Conservation (phyloP, 2,888 invertebrate genomes). For the Drosophila kuntzei region DNA sequence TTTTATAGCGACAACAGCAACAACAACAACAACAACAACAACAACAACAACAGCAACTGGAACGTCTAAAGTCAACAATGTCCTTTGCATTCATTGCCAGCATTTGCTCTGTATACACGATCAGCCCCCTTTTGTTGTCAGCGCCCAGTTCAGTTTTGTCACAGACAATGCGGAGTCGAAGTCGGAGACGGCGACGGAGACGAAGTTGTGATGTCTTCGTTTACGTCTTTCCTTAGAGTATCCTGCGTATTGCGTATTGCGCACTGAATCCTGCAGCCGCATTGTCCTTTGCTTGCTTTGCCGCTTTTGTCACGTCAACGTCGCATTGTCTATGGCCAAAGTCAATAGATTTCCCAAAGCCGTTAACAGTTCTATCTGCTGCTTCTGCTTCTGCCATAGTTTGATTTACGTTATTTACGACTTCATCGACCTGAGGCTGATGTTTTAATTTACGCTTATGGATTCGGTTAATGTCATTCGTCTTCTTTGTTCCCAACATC, state of each 20-base stretch:
- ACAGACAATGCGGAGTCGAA: slow-evolving; percentile 79
- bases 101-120: slow-evolving; percentile 69
- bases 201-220: slow-evolving; percentile 53
- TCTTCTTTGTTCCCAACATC: slow-evolving; percentile 4
- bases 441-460: slow-evolving; percentile 63
- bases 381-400: slow-evolving; percentile 30
- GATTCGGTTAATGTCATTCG: slow-evolving; percentile 22
- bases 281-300: slow-evolving; percentile 52
- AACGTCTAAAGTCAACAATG: slow-evolving; percentile 57
- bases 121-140: slow-evolving; percentile 81
- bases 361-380: slow-evolving; percentile 64
- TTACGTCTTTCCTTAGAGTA: slow-evolving; percentile 17
- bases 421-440: slow-evolving; percentile 61
- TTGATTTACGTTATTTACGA: slow-evolving; percentile 69
- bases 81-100: slow-evolving; percentile 43
- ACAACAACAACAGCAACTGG: slow-evolving; percentile 15
- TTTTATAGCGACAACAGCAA: slow-evolving; percentile 60
- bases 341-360: slow-evolving; percentile 72
- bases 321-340: slow-evolving; percentile 60
- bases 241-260: slow-evolving; percentile 20
- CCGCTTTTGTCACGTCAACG: slow-evolving; percentile 64
- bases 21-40: slow-evolving; percentile 45
- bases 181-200: slow-evolving; percentile 51
- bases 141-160: slow-evolving; percentile 60
- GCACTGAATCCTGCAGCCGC: slow-evolving; percentile 5